Conservation (phyloP, 1,140 invertebrate genomes). For the Musca domestica region DNA sequence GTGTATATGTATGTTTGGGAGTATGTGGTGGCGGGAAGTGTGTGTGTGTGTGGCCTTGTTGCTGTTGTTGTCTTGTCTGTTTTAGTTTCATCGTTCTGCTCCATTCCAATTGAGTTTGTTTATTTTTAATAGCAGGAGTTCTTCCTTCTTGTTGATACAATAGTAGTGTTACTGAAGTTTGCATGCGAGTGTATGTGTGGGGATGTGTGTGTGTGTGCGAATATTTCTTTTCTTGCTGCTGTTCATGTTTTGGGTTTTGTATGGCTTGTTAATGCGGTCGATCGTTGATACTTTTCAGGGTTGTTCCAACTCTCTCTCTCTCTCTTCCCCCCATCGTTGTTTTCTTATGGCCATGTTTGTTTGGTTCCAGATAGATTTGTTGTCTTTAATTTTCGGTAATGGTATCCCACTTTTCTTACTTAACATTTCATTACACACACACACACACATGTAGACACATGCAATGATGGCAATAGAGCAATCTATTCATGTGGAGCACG, state of each 20-base stretch:
- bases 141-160: too few relatives aligned
- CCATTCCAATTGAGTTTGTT: too few relatives aligned
- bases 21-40: neutral
- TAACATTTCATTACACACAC: neutral
- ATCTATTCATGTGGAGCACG: too few relatives aligned
- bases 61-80: neutral
- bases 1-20: neutral
- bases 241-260: conserved; percentile 19
- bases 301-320: too few relatives aligned
- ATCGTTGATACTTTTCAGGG: neutral
- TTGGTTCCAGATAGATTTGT: conserved; percentile 14
- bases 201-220: too few relatives aligned
- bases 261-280: conserved; percentile 17
- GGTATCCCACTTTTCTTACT: conserved; percentile 16
- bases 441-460: too few relatives aligned
- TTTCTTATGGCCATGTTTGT: neutral
- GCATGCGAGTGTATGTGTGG: conserved; percentile 3
- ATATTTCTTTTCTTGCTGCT: neutral
- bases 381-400: conserved; percentile 21
- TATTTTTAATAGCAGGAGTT: too few relatives aligned
- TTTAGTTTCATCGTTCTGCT: neutral
- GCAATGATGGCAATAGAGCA: too few relatives aligned
- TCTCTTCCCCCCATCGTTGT: neutral
- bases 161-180: neutral
- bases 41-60: neutral